A percentile compares a stretch with the other conserved stretches of the same genome.
These are phyloP conservation scores for Pachycephus smyrnensis DNA, from an alignment of 2,888 invertebrate species.

Conservation along the genomic window DNA sequence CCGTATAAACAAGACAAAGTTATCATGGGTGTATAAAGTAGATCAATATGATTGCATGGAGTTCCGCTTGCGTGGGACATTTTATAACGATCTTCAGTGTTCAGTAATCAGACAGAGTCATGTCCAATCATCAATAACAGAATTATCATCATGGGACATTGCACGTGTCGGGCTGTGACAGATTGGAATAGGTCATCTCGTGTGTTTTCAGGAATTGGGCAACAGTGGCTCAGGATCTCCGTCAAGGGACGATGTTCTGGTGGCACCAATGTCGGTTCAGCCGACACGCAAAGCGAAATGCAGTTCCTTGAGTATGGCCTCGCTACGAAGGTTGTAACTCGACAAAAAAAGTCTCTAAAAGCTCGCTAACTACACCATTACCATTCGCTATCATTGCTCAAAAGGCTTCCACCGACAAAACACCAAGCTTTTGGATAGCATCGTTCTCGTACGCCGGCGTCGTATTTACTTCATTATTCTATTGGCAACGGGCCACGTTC, in stretches of 20 bases:
- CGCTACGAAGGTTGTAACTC: slow-evolving; percentile 78
- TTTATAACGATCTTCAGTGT: not conserved
- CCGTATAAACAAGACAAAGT: not conserved
- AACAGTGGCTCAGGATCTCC: slow-evolving; percentile 71
- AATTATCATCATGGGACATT: not conserved
- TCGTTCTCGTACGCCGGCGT: not conserved
- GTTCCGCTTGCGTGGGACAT: not conserved
- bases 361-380: slow-evolving; percentile 19
- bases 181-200: slow-evolving; percentile 18
- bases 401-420: slow-evolving; percentile 19
- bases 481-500: not conserved
- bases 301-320: slow-evolving; percentile 74
- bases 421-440: not conserved
- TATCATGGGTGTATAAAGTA: not conserved
- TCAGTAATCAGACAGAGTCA: not conserved
- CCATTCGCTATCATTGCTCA: slow-evolving; percentile 28
- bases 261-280: slow-evolving; percentile 87
- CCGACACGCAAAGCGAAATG: slow-evolving; percentile 84
- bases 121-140: not conserved
- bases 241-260: slow-evolving; percentile 73
- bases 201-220: slow-evolving; percentile 76
- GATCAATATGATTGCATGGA: not conserved
- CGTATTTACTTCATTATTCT: not conserved
- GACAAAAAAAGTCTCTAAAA: slow-evolving; percentile 15
- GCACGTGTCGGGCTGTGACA: not conserved